Percentiles rank a stretch among this genome's conserved stretches.
phyloP scores from a whole-genome alignment of 2,797 vertebrate species.

The Glossophaga mutica region DNA sequence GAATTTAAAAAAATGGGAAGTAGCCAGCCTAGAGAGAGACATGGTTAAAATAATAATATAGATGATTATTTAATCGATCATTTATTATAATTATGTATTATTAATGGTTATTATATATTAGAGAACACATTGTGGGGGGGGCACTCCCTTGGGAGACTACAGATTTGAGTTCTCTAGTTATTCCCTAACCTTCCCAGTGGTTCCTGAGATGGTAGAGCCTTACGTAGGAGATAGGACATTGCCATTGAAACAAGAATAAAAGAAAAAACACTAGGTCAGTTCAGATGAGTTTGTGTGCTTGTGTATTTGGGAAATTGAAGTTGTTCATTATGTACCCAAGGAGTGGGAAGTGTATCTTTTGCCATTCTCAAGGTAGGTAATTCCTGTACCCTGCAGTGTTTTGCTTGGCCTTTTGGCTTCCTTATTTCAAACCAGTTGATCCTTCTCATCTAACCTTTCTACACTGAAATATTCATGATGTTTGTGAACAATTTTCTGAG shows the following conservation, averaged over 20 bases:
- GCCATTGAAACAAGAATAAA: not conserved
- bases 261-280: not conserved
- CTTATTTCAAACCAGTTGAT: not conserved
- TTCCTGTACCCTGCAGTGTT: not conserved
- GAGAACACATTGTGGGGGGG: not conserved
- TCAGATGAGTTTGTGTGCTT: not conserved
- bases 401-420: not conserved
- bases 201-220: not conserved
- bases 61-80: not conserved
- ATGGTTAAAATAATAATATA: not conserved
- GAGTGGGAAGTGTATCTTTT: not conserved
- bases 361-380: not conserved
- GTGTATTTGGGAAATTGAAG: not conserved
- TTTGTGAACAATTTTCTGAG: constrained; percentile 10
- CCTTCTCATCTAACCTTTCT: not conserved
- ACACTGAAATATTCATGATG: not conserved
- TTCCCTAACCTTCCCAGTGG: not conserved
- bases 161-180: not conserved
- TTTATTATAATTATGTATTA: not conserved
- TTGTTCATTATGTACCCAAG: not conserved
- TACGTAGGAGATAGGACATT: not conserved
- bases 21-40: not conserved
- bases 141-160: not conserved
- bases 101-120: not conserved
- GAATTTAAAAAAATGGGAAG: not conserved